Conservation (phyloP, 2,113 vertebrate species). For the Alectura lathami region DNA sequence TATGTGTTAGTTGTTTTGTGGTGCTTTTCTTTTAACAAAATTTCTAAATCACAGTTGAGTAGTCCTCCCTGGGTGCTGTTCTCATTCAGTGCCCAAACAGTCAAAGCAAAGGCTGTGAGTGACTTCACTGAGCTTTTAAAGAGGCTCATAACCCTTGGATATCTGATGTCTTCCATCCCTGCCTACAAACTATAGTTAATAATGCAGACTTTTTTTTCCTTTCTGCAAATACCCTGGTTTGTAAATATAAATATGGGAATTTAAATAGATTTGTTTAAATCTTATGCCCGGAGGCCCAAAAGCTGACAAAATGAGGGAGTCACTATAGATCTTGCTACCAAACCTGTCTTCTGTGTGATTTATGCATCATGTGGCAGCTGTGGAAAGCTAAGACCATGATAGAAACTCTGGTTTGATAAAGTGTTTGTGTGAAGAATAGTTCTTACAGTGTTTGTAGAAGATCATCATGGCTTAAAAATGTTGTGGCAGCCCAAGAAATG, state of each 20-base stretch:
- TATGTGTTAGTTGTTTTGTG: background rate
- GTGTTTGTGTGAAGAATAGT: background rate
- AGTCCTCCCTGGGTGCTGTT: background rate
- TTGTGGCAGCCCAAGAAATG: background rate
- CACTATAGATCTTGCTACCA: background rate
- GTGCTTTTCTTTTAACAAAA: background rate
- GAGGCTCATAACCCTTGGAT: accelerated
- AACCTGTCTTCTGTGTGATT: background rate
- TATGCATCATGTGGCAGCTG: background rate
- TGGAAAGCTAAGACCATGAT: background rate
- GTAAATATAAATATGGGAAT: background rate
- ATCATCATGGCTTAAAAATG: background rate
- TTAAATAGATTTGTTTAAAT: background rate
- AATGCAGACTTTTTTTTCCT: background rate
- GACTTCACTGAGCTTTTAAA: background rate
- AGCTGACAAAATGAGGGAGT: background rate
- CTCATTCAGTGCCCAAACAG: background rate
- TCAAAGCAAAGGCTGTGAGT: background rate
- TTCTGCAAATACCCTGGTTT: background rate
- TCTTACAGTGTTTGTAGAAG: background rate
- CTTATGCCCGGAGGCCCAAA: background rate
- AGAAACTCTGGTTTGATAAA: background rate
- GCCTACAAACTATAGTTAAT: background rate
- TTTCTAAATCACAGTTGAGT: background rate
- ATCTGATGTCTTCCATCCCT: background rate